Base-by-base conservation (phyloP, 1,140 invertebrate genomes). In the Drosophila ananassae region DNA sequence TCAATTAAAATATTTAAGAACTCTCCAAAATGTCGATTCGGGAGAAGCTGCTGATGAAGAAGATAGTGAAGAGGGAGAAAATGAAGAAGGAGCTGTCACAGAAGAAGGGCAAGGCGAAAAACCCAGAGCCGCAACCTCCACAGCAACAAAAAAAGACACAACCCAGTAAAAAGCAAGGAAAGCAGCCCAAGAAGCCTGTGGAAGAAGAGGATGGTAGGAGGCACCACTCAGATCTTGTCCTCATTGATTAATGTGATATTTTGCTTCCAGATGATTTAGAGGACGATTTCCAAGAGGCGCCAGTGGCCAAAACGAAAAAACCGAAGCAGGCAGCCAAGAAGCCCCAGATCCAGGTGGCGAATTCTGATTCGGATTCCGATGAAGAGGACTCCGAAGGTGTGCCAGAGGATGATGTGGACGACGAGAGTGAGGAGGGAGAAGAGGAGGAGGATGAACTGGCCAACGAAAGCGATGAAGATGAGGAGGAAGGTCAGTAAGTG, bases 61-160 rank as follows among this genome's bases (percentile, higher is more conserved):
- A 97, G 92, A 95, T 96, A 57, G 95, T 95, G 59, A 96, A 96
- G 82, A 93, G 95, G 8, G 95, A 96, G 83, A 95, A 95, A 75
- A 94, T 94, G 64, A 96, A 96, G 90, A 91, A 95, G 34, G 94
- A 94, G 75, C 91, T 93, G 51, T 89, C 93, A 7, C 93, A 94
- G 77, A 92, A 93, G 82, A 94, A 94, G 79, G 90, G 80, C 3
- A 91, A 91, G 46, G 30, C 37, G 2, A 79, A 73, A 24, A 53
- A 56, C 22, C 21, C 34, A 48, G 22, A 28, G 12, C 22, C 52
- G 4, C 54, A 25, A 9, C 46, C 21, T 32, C 47, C 66, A 21
- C 67, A 72, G 21, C 80, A 60, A 30, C 80, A 54, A 47, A 76
- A 84, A 52, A 61, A 24, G 13, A 73, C 62, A 17, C 59, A 66